These are phyloP conservation scores for Geotrupes spiniger DNA, from an alignment of 2,888 invertebrate species.

Conservation along the genomic window DNA sequence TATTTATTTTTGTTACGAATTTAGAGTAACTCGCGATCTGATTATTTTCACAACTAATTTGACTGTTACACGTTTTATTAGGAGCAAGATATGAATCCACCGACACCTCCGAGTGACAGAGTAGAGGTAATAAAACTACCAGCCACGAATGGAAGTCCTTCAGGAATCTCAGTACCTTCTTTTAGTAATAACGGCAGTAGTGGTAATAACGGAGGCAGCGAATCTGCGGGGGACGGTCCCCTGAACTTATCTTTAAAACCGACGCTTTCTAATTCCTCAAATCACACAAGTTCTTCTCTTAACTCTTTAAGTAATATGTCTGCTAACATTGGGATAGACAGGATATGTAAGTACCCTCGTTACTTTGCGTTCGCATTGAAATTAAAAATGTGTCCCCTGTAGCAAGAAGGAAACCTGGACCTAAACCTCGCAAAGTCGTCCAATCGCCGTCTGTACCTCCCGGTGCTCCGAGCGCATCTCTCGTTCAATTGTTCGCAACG, in stretches of 20 bases:
- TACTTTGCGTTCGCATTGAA: not conserved
- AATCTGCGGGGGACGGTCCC: constrained; percentile 69
- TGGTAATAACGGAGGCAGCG: constrained; percentile 26
- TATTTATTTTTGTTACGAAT: constrained; percentile 1
- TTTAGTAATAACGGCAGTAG: constrained; percentile 24
- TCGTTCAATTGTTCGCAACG: constrained; percentile 58
- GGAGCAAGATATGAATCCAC: constrained; percentile 38
- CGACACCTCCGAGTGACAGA: constrained; percentile 58
- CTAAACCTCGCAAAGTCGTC: constrained; percentile 63
- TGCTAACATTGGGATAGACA: constrained; percentile 51
- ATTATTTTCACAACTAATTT: too few species aligned
- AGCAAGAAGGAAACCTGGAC: constrained; percentile 75
- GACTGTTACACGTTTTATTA: constrained; percentile 29
- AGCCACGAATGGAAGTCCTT: constrained; percentile 56
- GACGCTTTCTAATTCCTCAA: constrained; percentile 40
- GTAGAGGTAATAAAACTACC: constrained; percentile 82
- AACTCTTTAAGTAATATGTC: constrained; percentile 61
- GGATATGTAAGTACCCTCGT: constrained; percentile 55
- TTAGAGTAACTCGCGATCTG: too few species aligned
- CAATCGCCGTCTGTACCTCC: constrained; percentile 50
- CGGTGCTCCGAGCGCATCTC: constrained; percentile 54
- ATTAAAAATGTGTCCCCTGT: constrained; percentile 21
- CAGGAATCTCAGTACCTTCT: constrained; percentile 38
- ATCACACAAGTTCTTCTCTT: constrained; percentile 53
- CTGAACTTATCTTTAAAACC: constrained; percentile 82